phyloP scores from a whole-genome alignment of 1,140 invertebrate genomes.

The Dendroctonus valens region DNA sequence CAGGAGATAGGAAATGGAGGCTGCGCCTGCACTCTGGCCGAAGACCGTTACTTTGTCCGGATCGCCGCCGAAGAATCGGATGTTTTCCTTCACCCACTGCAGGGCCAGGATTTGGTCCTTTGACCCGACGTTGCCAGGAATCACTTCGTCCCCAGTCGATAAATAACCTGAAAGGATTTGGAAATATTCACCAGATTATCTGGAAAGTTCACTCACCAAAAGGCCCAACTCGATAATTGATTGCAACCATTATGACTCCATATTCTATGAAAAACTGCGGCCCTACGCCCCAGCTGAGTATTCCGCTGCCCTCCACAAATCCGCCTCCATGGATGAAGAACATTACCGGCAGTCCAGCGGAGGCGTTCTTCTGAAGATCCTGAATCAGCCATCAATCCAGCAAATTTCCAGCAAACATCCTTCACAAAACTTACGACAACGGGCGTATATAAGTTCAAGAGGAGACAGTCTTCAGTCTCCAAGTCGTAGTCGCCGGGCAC shows the following conservation, averaged over 20 bases:
- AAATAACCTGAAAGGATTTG: constrained; percentile 43
- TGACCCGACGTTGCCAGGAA: constrained; percentile 68
- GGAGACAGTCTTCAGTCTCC: constrained; percentile 35
- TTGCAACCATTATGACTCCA: constrained; percentile 54
- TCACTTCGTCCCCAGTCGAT: constrained; percentile 59
- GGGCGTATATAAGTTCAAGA: constrained; percentile 33
- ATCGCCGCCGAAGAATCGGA: constrained; percentile 70
- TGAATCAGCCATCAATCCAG: not conserved
- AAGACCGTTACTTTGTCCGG: constrained; percentile 63
- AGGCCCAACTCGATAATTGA: constrained; percentile 54
- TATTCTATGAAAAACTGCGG: constrained; percentile 64
- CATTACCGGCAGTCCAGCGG: constrained; percentile 27
- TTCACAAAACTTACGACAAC: constrained; percentile 19
- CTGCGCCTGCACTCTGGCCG: constrained; percentile 68
- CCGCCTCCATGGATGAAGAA: constrained; percentile 57
- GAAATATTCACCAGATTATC: not conserved
- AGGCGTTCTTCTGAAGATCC: constrained; percentile 15
- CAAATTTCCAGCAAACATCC: no score
- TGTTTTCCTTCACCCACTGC: constrained; percentile 69
- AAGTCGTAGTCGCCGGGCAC: constrained; percentile 8
- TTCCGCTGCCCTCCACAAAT: constrained; percentile 58
- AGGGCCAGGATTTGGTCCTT: constrained; percentile 71
- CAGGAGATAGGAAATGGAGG: constrained; percentile 62
- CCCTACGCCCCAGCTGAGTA: constrained; percentile 53
- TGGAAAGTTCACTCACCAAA: constrained; percentile 44